Conservation (phyloP, 23 tunicate genomes). For the Halocynthia aurantium region DNA sequence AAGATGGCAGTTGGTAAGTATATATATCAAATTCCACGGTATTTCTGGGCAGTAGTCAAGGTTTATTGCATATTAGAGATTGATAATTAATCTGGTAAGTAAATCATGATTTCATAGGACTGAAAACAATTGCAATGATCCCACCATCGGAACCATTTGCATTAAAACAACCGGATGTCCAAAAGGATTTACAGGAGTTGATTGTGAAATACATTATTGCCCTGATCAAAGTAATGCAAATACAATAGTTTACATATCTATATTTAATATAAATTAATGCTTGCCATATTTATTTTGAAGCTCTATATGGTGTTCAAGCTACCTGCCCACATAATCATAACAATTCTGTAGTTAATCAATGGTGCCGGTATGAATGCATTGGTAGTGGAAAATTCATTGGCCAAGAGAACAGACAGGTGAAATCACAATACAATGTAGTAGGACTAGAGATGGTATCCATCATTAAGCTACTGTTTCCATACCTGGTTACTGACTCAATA, state of each 20-base stretch:
- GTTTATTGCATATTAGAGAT: too few relatives aligned
- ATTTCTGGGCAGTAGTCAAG: too few relatives aligned
- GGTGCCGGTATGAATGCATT: background rate
- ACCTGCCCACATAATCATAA: background rate
- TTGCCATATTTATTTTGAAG: background rate
- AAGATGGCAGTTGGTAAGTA: background rate
- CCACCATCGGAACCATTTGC: slow-evolving; percentile 4
- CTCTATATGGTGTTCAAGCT: background rate
- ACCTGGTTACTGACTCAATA: too few relatives aligned
- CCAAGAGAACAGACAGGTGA: background rate
- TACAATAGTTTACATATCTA: background rate
- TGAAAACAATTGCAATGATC: background rate
- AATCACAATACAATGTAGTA: slow-evolving; percentile 1
- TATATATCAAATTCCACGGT: background rate
- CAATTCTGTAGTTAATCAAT: background rate
- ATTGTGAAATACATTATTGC: slow-evolving; percentile 16
- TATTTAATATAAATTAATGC: background rate
- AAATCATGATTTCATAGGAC: too few relatives aligned
- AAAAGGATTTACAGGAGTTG: slow-evolving; percentile 1
- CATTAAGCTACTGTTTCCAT: too few relatives aligned
- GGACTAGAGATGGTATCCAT: background rate
- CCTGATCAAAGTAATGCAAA: background rate
- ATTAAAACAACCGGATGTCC: slow-evolving; percentile 2
- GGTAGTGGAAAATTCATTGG: background rate
- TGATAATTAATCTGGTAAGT: too few relatives aligned